phyloP scores from a whole-genome alignment of 2,113 vertebrate species.

The Cynoglossus semilaevis region DNA sequence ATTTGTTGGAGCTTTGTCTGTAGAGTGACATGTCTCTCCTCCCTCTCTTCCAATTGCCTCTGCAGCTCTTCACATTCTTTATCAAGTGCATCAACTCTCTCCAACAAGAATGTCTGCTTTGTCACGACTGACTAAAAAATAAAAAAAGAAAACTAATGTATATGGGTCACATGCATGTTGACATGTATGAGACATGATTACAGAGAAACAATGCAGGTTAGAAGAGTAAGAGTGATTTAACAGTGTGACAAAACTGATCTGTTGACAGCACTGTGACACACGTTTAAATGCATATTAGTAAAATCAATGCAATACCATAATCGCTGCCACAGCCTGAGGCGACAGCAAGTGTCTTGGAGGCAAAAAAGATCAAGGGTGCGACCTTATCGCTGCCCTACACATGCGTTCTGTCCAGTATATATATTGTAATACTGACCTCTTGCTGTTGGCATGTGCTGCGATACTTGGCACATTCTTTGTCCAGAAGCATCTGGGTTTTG shows the following conservation, averaged over 20 bases:
- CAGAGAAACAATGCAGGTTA: too few relatives aligned
- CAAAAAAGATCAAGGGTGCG: too few relatives aligned
- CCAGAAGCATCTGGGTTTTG: slow-evolving; percentile 70
- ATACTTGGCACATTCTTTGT: slow-evolving; percentile 85
- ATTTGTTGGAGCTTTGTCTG: slow-evolving; percentile 65
- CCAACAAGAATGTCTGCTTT: slow-evolving; percentile 83
- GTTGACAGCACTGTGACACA: too few relatives aligned
- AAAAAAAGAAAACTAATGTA: neutral
- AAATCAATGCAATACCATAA: too few relatives aligned
- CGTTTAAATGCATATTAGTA: too few relatives aligned
- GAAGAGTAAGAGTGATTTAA: too few relatives aligned
- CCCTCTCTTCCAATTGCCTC: slow-evolving; percentile 69
- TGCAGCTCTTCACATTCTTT: slow-evolving; percentile 83
- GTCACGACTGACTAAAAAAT: slow-evolving; percentile 81
- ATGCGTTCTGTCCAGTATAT: neutral
- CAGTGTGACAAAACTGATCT: too few relatives aligned
- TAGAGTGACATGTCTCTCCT: slow-evolving; percentile 73
- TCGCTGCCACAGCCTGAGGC: too few relatives aligned
- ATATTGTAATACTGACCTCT: slow-evolving; percentile 76
- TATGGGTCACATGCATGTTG: neutral
- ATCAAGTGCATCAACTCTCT: slow-evolving; percentile 81
- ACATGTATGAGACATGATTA: too few relatives aligned
- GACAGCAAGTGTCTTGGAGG: too few relatives aligned
- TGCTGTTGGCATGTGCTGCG: slow-evolving; percentile 80
- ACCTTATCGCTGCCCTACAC: neutral